Percentiles rank a stretch among this genome's conserved stretches.
phyloP scores from a whole-genome alignment of 1,140 invertebrate species.

The Ceratosolen fusciceps region DNA sequence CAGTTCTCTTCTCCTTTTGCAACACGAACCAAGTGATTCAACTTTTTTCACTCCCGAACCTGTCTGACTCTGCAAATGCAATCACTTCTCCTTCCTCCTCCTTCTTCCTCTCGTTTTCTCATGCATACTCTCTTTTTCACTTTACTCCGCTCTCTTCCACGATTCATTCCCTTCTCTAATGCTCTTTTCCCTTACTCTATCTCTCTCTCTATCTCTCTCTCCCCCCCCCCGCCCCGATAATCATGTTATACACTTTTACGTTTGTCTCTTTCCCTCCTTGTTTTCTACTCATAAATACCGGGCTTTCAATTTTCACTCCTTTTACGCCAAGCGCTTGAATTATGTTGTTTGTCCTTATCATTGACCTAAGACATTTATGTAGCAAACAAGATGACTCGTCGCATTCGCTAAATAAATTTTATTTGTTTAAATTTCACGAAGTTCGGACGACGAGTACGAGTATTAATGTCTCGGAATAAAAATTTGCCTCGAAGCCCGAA shows the following conservation, averaged over 20 bases:
- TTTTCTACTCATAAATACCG: neutral
- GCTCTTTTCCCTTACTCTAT: neutral
- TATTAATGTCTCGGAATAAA: neutral
- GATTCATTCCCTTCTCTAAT: conserved; percentile 26
- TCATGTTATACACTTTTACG: neutral
- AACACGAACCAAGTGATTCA: conserved; percentile 18
- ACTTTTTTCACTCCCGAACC: conserved; percentile 19
- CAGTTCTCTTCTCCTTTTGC: neutral
- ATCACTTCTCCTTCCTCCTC: neutral
- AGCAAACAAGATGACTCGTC: no score
- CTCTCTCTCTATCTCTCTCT: no score
- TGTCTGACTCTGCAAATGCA: conserved; percentile 14
- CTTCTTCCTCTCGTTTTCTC: conserved; percentile 18
- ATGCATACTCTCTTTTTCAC: conserved; percentile 11
- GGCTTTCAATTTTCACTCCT: neutral
- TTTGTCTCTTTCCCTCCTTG: neutral
- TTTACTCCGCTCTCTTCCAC: neutral
- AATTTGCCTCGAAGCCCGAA: neutral
- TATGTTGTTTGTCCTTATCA: conserved; percentile 27
- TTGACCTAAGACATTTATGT: conserved; percentile 5
- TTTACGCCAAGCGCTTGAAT: conserved; percentile 9
- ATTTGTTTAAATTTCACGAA: neutral
- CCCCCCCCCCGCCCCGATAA: no score
- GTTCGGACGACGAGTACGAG: neutral
- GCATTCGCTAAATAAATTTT: no score